These are phyloP conservation scores for Anadara kagoshimensis DNA, from an alignment of 1,140 invertebrate species.

Conservation along the genomic window DNA sequence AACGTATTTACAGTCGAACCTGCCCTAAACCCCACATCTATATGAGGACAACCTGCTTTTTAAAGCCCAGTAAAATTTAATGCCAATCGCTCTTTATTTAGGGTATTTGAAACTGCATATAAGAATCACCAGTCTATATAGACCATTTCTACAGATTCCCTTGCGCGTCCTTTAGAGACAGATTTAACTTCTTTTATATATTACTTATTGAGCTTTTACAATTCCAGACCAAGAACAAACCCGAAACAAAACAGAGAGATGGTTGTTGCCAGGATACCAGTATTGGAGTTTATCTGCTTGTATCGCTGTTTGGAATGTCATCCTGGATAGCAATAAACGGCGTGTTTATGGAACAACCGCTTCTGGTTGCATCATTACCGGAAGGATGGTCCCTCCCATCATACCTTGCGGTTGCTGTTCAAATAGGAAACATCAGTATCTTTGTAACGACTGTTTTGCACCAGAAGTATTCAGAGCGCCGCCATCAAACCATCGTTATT, in stretches of 20 bases:
- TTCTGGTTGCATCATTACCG: conserved; percentile 84
- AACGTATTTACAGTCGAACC: too few relatives aligned
- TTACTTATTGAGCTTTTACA: too few relatives aligned
- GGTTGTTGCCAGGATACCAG: conserved; percentile 26
- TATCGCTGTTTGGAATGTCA: conserved; percentile 86
- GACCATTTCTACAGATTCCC: too few relatives aligned
- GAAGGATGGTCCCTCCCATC: conserved; percentile 92
- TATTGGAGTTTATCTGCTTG: conserved; percentile 44
- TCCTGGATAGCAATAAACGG: conserved; percentile 93
- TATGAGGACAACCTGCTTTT: too few relatives aligned
- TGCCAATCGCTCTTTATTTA: too few relatives aligned
- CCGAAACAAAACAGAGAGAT: not conserved
- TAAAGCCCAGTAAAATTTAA: too few relatives aligned
- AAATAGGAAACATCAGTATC: conserved; percentile 89
- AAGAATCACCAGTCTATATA: too few relatives aligned
- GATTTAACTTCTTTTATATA: too few relatives aligned
- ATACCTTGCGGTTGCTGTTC: conserved; percentile 84
- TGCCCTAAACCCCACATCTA: too few relatives aligned
- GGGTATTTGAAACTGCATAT: too few relatives aligned
- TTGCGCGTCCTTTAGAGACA: too few relatives aligned
- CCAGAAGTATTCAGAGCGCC: conserved; percentile 75
- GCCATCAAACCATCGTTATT: conserved; percentile 77
- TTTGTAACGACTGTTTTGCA: conserved; percentile 78
- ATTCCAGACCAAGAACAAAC: too few relatives aligned
- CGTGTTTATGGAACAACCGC: conserved; percentile 89